Conservation (phyloP, 2,113 vertebrate species). For the Perca flavescens region DNA sequence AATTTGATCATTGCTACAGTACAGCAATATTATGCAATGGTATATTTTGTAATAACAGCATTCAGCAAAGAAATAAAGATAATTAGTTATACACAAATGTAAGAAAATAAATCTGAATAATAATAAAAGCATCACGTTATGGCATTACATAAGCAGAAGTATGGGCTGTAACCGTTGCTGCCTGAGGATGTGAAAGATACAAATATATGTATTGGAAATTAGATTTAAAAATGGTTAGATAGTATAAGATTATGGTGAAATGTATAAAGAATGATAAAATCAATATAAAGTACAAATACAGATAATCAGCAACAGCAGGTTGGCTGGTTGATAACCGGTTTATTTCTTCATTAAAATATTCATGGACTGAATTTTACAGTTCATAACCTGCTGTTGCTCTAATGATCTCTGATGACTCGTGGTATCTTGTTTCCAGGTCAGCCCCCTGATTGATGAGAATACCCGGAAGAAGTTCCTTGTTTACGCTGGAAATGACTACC, state of each 20-base stretch:
- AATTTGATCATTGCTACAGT: constrained; percentile 11
- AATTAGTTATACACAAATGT: not conserved
- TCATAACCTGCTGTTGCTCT: not conserved
- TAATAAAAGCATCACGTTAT: not conserved
- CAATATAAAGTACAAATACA: not conserved
- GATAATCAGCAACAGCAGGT: not conserved
- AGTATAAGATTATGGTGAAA: not conserved
- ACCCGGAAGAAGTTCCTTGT: constrained; percentile 97
- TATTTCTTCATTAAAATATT: constrained; percentile 16
- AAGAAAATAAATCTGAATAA: not conserved
- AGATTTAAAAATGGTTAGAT: not conserved
- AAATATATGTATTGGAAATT: not conserved
- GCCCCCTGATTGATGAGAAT: constrained; percentile 97
- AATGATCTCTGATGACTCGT: not conserved
- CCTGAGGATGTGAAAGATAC: not conserved
- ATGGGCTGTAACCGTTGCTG: not conserved
- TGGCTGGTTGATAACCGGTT: not conserved
- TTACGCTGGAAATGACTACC: constrained; percentile 97
- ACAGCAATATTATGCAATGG: not conserved
- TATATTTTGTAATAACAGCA: not conserved
- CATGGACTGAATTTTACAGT: not conserved
- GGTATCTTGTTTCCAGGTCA: constrained; percentile 84
- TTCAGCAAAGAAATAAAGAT: constrained; percentile 8
- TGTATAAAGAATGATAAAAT: not conserved
- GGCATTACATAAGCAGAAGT: not conserved